Conservation (phyloP, 2,888 invertebrate genomes). For the Prosapia bicincta region DNA sequence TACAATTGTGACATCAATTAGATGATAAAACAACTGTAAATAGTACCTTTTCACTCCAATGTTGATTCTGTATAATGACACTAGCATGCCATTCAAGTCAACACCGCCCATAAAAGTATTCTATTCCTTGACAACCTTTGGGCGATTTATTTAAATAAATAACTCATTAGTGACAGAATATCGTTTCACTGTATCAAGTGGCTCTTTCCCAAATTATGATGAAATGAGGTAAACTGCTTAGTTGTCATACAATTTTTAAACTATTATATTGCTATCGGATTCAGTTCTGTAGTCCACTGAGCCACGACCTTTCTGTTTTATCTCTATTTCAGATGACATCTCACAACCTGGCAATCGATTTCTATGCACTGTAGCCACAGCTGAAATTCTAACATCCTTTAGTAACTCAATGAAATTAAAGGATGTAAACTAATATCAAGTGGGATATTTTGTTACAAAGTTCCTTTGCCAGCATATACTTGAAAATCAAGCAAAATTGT, state of each 20-base stretch:
- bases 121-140: slow-evolving; percentile 33
- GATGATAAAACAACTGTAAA: slow-evolving; percentile 37
- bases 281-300: slow-evolving; percentile 7
- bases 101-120: slow-evolving; percentile 41
- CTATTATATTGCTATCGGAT: slow-evolving; percentile 6
- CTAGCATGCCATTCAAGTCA: slow-evolving; percentile 41
- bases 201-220: slow-evolving; percentile 4
- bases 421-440: slow-evolving; percentile 15
- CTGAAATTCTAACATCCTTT: slow-evolving; percentile 7
- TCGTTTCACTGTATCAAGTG: slow-evolving; percentile 12
- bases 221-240: slow-evolving; percentile 13
- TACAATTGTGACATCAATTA: slow-evolving; percentile 35
- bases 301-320: slow-evolving; percentile 7
- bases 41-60: slow-evolving; percentile 36
- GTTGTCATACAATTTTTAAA: slow-evolving; percentile 14
- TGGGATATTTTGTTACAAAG: not conserved
- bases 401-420: slow-evolving; percentile 6
- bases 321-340: slow-evolving; percentile 2
- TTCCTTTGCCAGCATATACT: slow-evolving; percentile 16
- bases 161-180: not conserved
- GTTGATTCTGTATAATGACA: slow-evolving; percentile 40
- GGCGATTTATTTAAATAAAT: not conserved
- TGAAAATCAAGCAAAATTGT: slow-evolving; percentile 19
- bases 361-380: slow-evolving; percentile 4
- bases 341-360: not conserved